Evolutionary conservation across 2,797 vertebrate genomes (phyloP).

Genomic region (Ceryle rudis): DNA sequence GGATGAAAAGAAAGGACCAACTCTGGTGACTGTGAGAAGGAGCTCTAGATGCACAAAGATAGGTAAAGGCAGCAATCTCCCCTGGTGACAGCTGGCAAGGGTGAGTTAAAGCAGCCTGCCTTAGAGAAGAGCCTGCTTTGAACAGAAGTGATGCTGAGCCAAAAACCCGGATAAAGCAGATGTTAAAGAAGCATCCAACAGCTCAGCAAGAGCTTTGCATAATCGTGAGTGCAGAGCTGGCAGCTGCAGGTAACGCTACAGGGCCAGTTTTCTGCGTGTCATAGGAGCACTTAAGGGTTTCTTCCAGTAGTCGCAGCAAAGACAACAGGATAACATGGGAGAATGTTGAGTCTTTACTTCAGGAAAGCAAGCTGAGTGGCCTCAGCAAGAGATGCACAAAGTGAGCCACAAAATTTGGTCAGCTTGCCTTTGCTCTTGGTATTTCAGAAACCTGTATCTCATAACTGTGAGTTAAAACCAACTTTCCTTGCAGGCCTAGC

Average conservation of each 20-base stretch:
- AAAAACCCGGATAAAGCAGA: background rate
- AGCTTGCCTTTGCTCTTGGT: background rate
- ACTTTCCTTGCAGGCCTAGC: background rate
- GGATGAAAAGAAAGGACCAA: background rate
- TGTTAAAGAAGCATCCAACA: background rate
- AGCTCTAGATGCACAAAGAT: background rate
- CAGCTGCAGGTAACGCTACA: background rate
- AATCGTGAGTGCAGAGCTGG: background rate
- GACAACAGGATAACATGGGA: background rate
- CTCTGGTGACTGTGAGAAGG: background rate
- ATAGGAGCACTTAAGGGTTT: background rate
- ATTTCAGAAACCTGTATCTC: background rate
- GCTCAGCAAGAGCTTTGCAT: background rate
- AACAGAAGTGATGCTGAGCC: background rate
- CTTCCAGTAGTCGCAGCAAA: background rate
- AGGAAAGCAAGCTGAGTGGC: background rate
- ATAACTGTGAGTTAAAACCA: fast-evolving
- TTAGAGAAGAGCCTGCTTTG: background rate
- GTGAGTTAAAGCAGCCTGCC: background rate
- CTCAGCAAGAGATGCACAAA: background rate
- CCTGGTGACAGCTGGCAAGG: background rate
- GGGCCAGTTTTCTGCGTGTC: background rate
- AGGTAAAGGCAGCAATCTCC: background rate
- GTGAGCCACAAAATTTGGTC: background rate
- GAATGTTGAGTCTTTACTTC: background rate